Conservation (phyloP, 2,888 invertebrate genomes). For the Hirtodrosophila confusa region DNA sequence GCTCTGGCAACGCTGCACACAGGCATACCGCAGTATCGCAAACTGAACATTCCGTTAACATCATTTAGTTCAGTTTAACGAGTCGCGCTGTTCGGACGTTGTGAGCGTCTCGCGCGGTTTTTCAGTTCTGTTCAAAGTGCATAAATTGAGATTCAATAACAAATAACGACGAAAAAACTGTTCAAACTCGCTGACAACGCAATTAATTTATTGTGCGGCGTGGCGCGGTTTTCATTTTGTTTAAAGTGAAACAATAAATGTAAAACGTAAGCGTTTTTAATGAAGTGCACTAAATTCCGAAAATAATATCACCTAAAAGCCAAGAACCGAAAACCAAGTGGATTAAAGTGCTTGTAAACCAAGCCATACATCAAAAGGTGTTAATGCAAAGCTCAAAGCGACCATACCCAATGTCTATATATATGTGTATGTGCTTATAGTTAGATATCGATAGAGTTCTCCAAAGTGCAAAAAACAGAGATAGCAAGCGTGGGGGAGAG, state of each 20-base stretch:
- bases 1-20: slow-evolving; percentile 31
- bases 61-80: slow-evolving; percentile 42
- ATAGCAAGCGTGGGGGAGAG: not conserved
- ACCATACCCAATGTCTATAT: slow-evolving; percentile 6
- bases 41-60: too few relatives aligned
- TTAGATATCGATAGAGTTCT: slow-evolving; percentile 2
- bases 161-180: slow-evolving; percentile 33
- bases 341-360: slow-evolving; percentile 23
- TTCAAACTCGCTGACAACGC: slow-evolving; percentile 57
- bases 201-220: slow-evolving; percentile 30
- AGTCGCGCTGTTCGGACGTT: slow-evolving; percentile 28
- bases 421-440: not conserved
- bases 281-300: slow-evolving; percentile 10
- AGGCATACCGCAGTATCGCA: too few relatives aligned
- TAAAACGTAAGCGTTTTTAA: slow-evolving; percentile 58
- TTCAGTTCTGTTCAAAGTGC: too few relatives aligned
- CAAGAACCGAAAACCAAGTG: slow-evolving; percentile 11
- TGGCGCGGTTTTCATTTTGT: not conserved
- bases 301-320: slow-evolving; percentile 15
- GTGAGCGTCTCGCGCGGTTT: too few relatives aligned
- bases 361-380: slow-evolving; percentile 32
- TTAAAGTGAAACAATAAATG: slow-evolving; percentile 9
- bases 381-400: slow-evolving; percentile 28
- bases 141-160: slow-evolving; percentile 33
- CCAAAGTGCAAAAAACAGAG: slow-evolving; percentile 25